Percentiles rank a stretch among this genome's conserved stretches.
Conservation (phyloP, 2,113 vertebrate species). For the Dasyprocta punctata region DNA sequence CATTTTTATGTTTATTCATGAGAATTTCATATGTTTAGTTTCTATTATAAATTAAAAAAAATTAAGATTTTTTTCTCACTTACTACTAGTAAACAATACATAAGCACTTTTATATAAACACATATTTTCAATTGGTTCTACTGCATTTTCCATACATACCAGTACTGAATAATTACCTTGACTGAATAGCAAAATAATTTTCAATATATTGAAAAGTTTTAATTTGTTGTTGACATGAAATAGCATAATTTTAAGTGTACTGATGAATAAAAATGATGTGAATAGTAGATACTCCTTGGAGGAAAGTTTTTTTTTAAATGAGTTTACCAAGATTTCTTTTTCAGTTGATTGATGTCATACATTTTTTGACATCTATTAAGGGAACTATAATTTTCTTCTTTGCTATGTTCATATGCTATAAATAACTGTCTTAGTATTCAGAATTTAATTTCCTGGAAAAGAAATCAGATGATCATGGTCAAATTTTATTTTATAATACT, state of each 20-base stretch:
- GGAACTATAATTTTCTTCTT: background rate
- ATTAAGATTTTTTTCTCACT: background rate
- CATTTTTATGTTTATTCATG: background rate
- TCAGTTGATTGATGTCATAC: background rate
- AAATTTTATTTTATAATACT: background rate
- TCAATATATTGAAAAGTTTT: background rate
- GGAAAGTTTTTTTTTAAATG: background rate
- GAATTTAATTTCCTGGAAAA: background rate
- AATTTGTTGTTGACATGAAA: background rate
- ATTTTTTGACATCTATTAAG: background rate
- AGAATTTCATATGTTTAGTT: background rate
- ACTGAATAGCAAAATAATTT: background rate
- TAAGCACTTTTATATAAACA: background rate
- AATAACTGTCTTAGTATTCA: conserved; percentile 31
- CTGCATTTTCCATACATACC: background rate
- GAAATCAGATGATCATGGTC: background rate
- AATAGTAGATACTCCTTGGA: background rate
- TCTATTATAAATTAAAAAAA: background rate
- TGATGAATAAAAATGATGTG: background rate
- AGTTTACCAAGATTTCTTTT: background rate
- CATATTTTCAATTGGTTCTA: background rate
- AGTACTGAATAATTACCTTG: background rate
- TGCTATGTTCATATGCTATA: background rate
- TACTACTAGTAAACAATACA: background rate
- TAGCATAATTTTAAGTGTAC: background rate